phyloP scores from a whole-genome alignment of 2,113 vertebrate genomes.

The Psammodynastes pulverulentus region DNA sequence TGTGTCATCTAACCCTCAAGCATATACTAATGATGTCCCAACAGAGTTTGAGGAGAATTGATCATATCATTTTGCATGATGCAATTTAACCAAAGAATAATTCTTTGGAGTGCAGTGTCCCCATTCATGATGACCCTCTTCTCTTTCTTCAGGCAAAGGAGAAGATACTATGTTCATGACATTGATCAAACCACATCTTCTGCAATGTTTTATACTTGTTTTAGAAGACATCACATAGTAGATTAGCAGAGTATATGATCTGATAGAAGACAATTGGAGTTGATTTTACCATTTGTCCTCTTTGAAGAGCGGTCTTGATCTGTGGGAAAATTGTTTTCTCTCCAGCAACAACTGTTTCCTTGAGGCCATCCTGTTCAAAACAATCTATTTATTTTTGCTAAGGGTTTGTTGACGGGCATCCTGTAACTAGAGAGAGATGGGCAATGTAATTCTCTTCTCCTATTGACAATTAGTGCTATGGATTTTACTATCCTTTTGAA shows the following conservation, averaged over 20 bases:
- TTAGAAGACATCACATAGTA: not conserved
- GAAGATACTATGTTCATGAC: not conserved
- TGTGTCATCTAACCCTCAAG: not conserved
- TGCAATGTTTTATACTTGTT: not conserved
- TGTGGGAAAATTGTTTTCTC: not conserved
- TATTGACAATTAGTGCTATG: not conserved
- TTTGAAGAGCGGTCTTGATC: not conserved
- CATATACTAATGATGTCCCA: not conserved
- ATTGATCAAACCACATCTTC: not conserved
- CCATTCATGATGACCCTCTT: not conserved
- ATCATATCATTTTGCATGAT: slow-evolving; percentile 3
- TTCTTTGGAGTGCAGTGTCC: not conserved
- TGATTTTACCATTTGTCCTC: not conserved
- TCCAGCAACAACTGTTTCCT: not conserved
- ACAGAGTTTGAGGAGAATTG: not conserved
- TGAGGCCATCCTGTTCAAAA: not conserved
- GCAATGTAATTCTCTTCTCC: not conserved
- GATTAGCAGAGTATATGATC: not conserved
- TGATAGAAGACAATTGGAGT: not conserved
- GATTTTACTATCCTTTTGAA: not conserved
- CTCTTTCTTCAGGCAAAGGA: not conserved
- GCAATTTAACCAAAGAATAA: not conserved
- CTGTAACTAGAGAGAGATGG: not conserved
- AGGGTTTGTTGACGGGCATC: not conserved
- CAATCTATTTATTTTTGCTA: not conserved